Evolutionary conservation across 2,888 invertebrate species (phyloP), one percentile per base, ranked within the genome.

Genomic region (Campaea margaritaria): DNA sequence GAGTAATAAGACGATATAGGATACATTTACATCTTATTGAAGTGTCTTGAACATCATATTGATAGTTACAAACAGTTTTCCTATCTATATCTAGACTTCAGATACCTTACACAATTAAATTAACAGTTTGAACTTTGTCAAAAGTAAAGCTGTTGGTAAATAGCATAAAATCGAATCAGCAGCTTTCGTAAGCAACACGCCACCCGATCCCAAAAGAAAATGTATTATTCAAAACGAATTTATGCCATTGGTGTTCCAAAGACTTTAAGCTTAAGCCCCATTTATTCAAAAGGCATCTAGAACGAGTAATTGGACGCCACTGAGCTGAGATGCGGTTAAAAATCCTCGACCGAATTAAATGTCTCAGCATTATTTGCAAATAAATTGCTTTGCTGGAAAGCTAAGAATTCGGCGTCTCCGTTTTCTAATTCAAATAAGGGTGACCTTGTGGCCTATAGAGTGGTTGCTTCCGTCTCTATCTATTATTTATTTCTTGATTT

Each of bases 381-480:
- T 85, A 86, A 85, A 86, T 85, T 80, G 82, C 75, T 72, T 78
- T 72, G 71, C 54, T 67, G 65, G 43, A 43, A 56, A 45, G 68
- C 67, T 61, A 69, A 70, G 74, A 75, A 75, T 76, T 75, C 72
- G 64, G 71, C 65, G 67, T 74, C 69, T 79, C 81, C 80, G 84
- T 83, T 83, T 82, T 79, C 83, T 82, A 83, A 86, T 87, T 85
- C 82, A 83, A 86, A 83, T 85, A 79, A 81, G 73, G 72, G 65
- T 67, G 68, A 72, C 64, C 76, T 79, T 79, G 79, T 79, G 75
- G 76, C 73, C 75, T 72, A 78, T n/a, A 76, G 77, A 81, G 79
- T 73, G 69, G 69, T 74, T 75, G 66, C 67, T 73, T 64, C 61
- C 57, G n/a, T n/a, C n/a, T n/a, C n/a, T n/a, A n/a, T n/a, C n/a